Percentiles rank a stretch among this genome's conserved stretches.
Evolutionary conservation across 2,797 vertebrate species (phyloP).

Genomic region (Cirrhinus molitorella): DNA sequence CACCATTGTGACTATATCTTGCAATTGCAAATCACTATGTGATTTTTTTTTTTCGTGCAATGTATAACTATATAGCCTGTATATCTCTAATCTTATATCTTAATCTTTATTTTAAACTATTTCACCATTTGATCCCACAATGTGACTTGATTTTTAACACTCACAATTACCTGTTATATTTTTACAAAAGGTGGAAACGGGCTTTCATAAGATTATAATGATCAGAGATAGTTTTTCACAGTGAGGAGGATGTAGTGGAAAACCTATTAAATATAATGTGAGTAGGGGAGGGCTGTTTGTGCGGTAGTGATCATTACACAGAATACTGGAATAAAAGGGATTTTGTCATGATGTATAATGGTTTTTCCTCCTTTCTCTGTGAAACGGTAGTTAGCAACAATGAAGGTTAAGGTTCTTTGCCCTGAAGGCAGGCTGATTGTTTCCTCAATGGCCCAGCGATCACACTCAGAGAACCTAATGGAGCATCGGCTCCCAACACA

Average conservation of each 20-base stretch:
- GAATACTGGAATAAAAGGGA: slow-evolving; percentile 30
- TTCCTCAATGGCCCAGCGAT: slow-evolving; percentile 55
- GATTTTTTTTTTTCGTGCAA: too few species aligned
- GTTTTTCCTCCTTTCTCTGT: slow-evolving; percentile 23
- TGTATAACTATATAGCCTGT: too few species aligned
- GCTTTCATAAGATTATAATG: not conserved
- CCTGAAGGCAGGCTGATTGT: slow-evolving; percentile 57
- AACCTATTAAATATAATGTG: slow-evolving; percentile 35
- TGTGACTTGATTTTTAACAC: not conserved
- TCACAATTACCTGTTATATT: not conserved
- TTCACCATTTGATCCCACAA: not conserved
- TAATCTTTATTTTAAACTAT: not conserved
- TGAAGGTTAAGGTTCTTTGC: slow-evolving; percentile 47
- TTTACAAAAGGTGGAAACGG: not conserved
- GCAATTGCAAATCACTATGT: too few species aligned
- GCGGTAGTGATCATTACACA: slow-evolving; percentile 25
- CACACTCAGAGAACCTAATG: slow-evolving; percentile 59
- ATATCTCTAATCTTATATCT: too few species aligned
- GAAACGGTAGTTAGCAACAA: slow-evolving; percentile 53
- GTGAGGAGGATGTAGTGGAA: slow-evolving; percentile 32
- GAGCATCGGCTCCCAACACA: slow-evolving; percentile 54
- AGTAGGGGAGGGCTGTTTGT: slow-evolving; percentile 9
- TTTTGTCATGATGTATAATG: slow-evolving; percentile 37
- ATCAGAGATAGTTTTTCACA: slow-evolving; percentile 66
- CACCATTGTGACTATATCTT: not conserved